Base-by-base conservation (phyloP, 2,888 invertebrate genomes). In the Germaria angustata region DNA sequence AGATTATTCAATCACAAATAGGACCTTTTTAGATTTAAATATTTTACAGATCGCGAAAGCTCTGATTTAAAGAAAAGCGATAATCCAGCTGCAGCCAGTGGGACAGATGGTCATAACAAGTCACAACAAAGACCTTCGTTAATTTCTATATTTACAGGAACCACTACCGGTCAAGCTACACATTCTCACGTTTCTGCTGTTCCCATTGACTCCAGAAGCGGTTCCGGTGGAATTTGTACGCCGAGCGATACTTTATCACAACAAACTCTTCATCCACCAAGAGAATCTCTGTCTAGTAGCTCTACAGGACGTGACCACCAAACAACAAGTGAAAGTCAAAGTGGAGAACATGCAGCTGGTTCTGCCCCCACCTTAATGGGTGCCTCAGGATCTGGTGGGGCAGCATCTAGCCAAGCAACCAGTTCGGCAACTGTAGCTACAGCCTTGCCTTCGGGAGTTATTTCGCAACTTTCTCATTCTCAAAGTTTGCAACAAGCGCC, bases 141-240 rank as follows among this genome's bases (percentile, higher is more conserved):
- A 53, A 95, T 95, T 81, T 95, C 95, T 75, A 92, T 95, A 73
- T 92, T 95, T 46, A 94, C 94, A 15, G 94, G 94, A 0, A 92
- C 93, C 49, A 90, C 91, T 39, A 90, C 90, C 2, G 93, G 93
- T 0, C 89, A 90, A 85, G 88, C 90, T 39, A 88, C 89, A 9
- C 90, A 91, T 75, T 91, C 91, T 0, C 91, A 91, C 72, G 86
- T 91, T 8, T 91, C 91, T 2, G 89, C 89, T 1, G 88, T 88
- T 41, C 91, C 91, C 13, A 89, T 91, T 6, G 91, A 91, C 75
- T 91, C 91, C 2, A 88, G 91, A 73, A 91, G 91, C 44, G 91
- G 91, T 53, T 91, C 91, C 0, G 91, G 90, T 11, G 91, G 91
- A 39, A 91, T 91, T 36, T 89, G 90, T 71, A 92, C 92, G 11